Conservation (phyloP, 2,113 vertebrate species). For the Cervus canadensis region DNA sequence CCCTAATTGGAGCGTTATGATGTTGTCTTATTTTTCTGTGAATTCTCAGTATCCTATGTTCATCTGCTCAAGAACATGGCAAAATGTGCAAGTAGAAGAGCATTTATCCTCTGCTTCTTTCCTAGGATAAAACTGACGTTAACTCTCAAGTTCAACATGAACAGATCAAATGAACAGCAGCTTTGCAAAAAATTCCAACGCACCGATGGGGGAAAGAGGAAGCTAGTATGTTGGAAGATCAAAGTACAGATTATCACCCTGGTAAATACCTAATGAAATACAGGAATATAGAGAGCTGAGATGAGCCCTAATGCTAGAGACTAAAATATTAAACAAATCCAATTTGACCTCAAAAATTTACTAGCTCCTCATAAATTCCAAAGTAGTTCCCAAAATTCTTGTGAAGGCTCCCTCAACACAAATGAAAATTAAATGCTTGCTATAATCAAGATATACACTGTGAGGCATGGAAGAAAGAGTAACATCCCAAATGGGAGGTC, state of each 20-base stretch:
- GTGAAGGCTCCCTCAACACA: neutral
- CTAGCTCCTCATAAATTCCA: slow-evolving; percentile 36
- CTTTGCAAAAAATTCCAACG: neutral
- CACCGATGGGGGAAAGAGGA: neutral
- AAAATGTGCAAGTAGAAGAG: neutral
- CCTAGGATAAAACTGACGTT: neutral
- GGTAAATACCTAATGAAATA: slow-evolving; percentile 60
- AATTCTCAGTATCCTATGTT: neutral
- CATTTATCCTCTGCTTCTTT: neutral
- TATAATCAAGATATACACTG: neutral
- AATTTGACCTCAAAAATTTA: slow-evolving; percentile 41
- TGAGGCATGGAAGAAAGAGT: neutral
- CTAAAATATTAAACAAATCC: slow-evolving; percentile 55
- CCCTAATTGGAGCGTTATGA: neutral
- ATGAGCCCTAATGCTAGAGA: slow-evolving; percentile 11
- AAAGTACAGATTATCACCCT: slow-evolving; percentile 4
- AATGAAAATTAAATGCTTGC: slow-evolving; percentile 31
- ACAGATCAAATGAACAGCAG: slow-evolving; percentile 49
- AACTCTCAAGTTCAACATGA: neutral
- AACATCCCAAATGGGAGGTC: neutral
- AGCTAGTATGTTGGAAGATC: slow-evolving; percentile 27
- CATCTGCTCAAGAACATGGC: neutral
- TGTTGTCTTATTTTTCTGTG: neutral
- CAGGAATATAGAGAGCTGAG: neutral
- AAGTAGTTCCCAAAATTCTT: neutral